These are phyloP conservation scores for Rugalucina vietnamica DNA, from an alignment of 2,888 invertebrate genomes.

Conservation along the genomic window DNA sequence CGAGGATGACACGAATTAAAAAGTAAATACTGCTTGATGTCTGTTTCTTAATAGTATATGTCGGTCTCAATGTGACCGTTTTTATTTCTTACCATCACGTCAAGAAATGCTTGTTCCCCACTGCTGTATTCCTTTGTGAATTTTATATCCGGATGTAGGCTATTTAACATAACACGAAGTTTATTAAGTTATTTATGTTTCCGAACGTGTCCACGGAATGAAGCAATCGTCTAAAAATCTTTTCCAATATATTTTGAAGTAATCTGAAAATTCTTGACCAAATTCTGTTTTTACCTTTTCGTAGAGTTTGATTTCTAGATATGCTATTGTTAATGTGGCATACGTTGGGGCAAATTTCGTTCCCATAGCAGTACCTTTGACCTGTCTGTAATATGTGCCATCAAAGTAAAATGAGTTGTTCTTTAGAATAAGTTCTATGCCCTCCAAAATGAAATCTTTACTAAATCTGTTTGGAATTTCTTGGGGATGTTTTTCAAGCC, in stretches of 20 bases:
- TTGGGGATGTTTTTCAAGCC: neutral
- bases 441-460: neutral
- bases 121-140: neutral
- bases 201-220: neutral
- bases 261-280: neutral
- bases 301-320: neutral
- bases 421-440: neutral
- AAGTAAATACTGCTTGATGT: neutral
- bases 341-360: neutral
- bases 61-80: neutral
- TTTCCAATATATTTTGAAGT: neutral
- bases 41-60: neutral
- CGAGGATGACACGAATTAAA: neutral
- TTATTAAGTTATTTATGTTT: neutral
- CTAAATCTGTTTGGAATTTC: neutral
- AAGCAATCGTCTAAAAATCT: neutral
- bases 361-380: neutral
- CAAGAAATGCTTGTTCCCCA: neutral
- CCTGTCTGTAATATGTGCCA: neutral
- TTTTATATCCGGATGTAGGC: neutral
- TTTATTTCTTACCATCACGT: neutral
- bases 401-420: neutral
- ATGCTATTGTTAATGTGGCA: neutral
- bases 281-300: neutral
- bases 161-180: neutral